Percentiles rank a stretch among this genome's conserved stretches.
Conservation (phyloP, 2,888 invertebrate species). For the Mantis religiosa region DNA sequence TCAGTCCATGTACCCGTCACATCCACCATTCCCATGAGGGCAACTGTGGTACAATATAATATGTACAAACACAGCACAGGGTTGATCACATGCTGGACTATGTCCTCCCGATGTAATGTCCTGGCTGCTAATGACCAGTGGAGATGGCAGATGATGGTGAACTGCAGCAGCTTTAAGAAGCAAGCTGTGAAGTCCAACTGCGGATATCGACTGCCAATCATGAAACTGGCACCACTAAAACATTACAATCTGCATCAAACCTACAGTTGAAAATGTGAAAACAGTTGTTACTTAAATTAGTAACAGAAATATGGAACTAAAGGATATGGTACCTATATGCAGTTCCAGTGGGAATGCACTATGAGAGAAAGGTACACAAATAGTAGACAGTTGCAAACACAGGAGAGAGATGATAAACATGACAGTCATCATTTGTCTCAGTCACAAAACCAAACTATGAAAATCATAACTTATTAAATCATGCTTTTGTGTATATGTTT, state of each 20-base stretch:
- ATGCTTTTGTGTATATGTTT: too few relatives aligned
- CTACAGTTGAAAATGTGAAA: background rate
- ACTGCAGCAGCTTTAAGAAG: slow-evolving; percentile 48
- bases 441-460: too few relatives aligned
- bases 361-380: too few relatives aligned
- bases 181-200: slow-evolving; percentile 49
- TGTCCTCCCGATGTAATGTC: slow-evolving; percentile 45
- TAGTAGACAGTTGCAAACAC: too few relatives aligned
- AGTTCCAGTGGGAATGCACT: too few relatives aligned
- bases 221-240: slow-evolving; percentile 47
- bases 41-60: slow-evolving; percentile 47
- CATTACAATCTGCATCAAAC: background rate
- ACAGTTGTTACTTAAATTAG: background rate
- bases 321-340: too few relatives aligned
- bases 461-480: too few relatives aligned
- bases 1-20: slow-evolving; percentile 47
- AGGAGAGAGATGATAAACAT: too few relatives aligned
- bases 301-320: too few relatives aligned
- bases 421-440: too few relatives aligned
- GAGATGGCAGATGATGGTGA: slow-evolving; percentile 49
- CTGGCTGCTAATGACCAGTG: slow-evolving; percentile 50
- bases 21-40: slow-evolving; percentile 47
- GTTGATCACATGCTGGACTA: slow-evolving; percentile 44
- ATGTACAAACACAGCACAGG: slow-evolving; percentile 46
- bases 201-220: slow-evolving; percentile 43